Evolutionary conservation across 2,113 vertebrate genomes (phyloP).

Genomic region (Physeter macrocephalus): DNA sequence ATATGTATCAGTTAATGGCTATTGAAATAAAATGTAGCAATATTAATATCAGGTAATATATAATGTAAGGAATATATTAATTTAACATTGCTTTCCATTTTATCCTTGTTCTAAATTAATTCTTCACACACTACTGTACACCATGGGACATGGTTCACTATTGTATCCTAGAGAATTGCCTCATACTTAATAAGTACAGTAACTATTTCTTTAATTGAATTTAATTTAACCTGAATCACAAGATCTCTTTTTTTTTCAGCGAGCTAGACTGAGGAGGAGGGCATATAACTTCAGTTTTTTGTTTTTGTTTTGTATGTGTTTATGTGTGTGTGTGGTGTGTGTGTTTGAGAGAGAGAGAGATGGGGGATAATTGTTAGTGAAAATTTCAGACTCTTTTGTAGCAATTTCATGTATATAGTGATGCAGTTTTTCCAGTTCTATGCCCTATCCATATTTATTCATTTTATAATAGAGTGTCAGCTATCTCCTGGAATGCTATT

Average conservation of each 20-base stretch:
- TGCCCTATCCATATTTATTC: neutral
- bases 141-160: neutral
- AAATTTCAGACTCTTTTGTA: neutral
- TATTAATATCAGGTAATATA: neutral
- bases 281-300: neutral
- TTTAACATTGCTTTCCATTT: neutral
- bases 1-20: neutral
- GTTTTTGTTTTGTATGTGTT: neutral
- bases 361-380: neutral
- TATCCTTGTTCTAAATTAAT: neutral
- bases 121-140: neutral
- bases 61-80: neutral
- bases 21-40: neutral
- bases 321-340: neutral
- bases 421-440: neutral
- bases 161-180: neutral
- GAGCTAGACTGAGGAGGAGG: neutral
- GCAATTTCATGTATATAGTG: neutral
- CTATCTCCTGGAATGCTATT: conserved; percentile 9
- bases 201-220: neutral
- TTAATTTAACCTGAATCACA: neutral
- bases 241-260: neutral
- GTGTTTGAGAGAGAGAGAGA: no score
- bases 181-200: neutral
- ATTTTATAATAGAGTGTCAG: neutral